Percentiles rank a stretch among this genome's conserved stretches.
These are phyloP conservation scores for Sparus aurata DNA, from an alignment of 2,797 vertebrate genomes.

Conservation along the genomic window DNA sequence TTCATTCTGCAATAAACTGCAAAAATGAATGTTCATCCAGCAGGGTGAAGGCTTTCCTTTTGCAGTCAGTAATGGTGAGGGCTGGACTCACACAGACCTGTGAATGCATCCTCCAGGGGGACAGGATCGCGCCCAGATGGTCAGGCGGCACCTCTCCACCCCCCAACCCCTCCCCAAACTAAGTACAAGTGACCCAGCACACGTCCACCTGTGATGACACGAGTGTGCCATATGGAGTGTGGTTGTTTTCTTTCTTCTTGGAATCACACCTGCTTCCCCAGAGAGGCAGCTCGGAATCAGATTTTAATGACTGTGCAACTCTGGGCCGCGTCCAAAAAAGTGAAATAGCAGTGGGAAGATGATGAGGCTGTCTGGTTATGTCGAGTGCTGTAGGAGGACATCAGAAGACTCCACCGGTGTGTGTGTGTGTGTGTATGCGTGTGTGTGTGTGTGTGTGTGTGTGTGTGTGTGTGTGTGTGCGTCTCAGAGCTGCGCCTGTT, in stretches of 20 bases:
- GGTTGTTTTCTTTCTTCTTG: constrained; percentile 63
- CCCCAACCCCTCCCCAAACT: too few relatives aligned
- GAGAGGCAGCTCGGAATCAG: constrained; percentile 53
- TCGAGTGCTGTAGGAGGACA: constrained; percentile 46
- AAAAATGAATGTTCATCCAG: constrained; percentile 33
- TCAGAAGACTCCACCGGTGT: constrained; percentile 29
- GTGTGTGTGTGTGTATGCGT: neutral
- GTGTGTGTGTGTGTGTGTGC: neutral
- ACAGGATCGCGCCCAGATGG: constrained; percentile 71
- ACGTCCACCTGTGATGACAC: constrained; percentile 72
- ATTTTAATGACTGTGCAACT: constrained; percentile 66
- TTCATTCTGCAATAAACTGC: constrained; percentile 4
- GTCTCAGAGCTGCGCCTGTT: constrained; percentile 24
- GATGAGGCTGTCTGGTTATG: constrained; percentile 47
- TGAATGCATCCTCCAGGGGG: constrained; percentile 39
- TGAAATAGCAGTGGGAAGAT: constrained; percentile 52
- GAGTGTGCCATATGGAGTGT: constrained; percentile 69
- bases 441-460: neutral
- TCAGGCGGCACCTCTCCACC: constrained; percentile 37
- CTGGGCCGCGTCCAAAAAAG: constrained; percentile 62
- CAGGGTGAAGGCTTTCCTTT: constrained; percentile 3
- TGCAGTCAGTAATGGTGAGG: constrained; percentile 33
- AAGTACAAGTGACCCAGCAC: constrained; percentile 70
- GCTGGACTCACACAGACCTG: constrained; percentile 41
- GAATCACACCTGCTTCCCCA: constrained; percentile 69